A percentile compares a stretch with the other conserved stretches of the same genome.
phyloP scores from a whole-genome alignment of 2,797 vertebrate species.

The Amphiprion clarkii region DNA sequence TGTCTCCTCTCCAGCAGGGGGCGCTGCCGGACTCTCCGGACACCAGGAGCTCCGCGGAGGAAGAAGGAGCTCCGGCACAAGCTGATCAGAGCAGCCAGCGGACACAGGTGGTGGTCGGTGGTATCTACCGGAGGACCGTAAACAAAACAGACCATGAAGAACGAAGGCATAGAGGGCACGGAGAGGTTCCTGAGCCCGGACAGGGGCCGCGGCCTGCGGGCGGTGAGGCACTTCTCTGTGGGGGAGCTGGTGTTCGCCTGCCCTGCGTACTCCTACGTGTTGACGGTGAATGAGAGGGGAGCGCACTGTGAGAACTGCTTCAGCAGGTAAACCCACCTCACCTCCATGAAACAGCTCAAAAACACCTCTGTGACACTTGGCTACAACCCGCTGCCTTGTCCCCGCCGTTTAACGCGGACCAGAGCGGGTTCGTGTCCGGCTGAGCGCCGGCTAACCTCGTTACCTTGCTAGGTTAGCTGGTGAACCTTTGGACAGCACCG shows the following conservation, averaged over 20 bases:
- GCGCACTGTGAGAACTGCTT: conserved; percentile 96
- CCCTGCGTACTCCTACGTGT: conserved; percentile 92
- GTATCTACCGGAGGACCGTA: neutral
- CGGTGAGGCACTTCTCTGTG: conserved; percentile 84
- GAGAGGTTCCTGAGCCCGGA: conserved; percentile 91
- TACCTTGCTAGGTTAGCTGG: conserved; percentile 42
- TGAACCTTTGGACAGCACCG: conserved; percentile 20
- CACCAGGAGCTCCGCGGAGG: conserved; percentile 23
- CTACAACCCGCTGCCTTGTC: neutral
- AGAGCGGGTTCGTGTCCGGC: neutral
- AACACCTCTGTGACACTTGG: neutral
- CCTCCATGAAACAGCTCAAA: neutral
- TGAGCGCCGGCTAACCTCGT: conserved; percentile 13
- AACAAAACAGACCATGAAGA: conserved; percentile 68
- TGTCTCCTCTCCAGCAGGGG: conserved; percentile 59
- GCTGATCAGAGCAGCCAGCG: conserved; percentile 32
- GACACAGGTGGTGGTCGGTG: conserved; percentile 16
- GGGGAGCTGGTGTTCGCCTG: conserved; percentile 94
- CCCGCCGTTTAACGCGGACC: neutral
- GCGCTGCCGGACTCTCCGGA: neutral
- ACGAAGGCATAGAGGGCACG: conserved; percentile 86
- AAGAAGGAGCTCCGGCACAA: conserved; percentile 49
- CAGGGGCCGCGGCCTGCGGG: conserved; percentile 91
- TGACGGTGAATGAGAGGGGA: conserved; percentile 92
- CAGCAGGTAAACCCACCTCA: conserved; percentile 87